Evolutionary conservation across 2,888 invertebrate species (phyloP).

Genomic region (Machimus rusticus): DNA sequence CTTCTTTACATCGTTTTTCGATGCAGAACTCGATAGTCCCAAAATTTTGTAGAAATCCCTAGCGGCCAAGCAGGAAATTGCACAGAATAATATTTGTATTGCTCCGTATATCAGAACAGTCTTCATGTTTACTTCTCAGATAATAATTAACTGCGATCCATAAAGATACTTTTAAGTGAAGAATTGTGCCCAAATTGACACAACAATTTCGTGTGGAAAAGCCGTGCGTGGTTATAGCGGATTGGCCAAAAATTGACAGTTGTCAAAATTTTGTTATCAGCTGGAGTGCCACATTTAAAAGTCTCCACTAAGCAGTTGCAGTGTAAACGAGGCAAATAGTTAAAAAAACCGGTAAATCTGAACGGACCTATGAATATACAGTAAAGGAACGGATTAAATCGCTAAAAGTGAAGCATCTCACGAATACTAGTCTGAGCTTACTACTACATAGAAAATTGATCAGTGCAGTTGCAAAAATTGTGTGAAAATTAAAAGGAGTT

Average conservation of each 20-base stretch:
- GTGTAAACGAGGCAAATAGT: background rate
- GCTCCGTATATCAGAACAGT: background rate
- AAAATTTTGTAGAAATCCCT: constrained; percentile 95
- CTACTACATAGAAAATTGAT: too few species aligned
- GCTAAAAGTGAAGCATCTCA: too few species aligned
- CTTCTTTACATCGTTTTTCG: constrained; percentile 94
- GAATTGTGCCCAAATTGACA: background rate
- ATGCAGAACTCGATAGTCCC: constrained; percentile 84
- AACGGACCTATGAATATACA: too few species aligned
- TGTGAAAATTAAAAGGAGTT: too few species aligned
- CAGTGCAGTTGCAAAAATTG: too few species aligned
- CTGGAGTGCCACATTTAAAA: background rate
- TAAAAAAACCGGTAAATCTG: background rate
- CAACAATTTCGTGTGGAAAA: background rate
- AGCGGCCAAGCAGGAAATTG: constrained; percentile 60
- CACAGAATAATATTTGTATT: background rate
- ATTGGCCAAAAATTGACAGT: background rate
- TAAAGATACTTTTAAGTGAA: background rate
- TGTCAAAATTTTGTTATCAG: background rate
- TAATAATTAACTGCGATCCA: background rate
- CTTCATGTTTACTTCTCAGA: background rate
- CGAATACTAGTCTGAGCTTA: too few species aligned
- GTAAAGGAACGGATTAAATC: too few species aligned
- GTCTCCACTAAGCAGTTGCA: background rate
- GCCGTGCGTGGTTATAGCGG: background rate